Conservation (phyloP, 1,140 invertebrate species). For the Linepithema humile region DNA sequence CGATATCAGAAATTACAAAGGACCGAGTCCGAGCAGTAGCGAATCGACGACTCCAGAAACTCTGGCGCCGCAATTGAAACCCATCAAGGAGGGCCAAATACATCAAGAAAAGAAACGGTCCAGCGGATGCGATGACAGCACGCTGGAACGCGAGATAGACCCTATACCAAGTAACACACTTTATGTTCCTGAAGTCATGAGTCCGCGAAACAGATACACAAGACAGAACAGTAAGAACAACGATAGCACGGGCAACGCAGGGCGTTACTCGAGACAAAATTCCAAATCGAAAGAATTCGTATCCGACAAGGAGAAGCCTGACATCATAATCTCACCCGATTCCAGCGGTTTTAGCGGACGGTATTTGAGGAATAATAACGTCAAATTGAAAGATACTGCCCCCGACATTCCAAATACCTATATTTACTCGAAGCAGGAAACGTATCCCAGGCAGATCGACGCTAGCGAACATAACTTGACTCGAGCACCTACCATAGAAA, state of each 20-base stretch:
- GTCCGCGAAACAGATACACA: constrained; percentile 62
- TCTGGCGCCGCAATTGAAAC: constrained; percentile 82
- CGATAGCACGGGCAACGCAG: constrained; percentile 22
- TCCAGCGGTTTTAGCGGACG: constrained; percentile 66
- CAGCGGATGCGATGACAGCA: constrained; percentile 80
- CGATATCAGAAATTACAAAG: constrained; percentile 90
- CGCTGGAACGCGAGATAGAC: constrained; percentile 78
- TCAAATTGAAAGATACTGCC: constrained; percentile 63
- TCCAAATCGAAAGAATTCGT: constrained; percentile 69
- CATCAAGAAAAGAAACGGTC: constrained; percentile 80
- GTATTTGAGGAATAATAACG: constrained; percentile 68
- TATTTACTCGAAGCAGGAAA: constrained; percentile 43
- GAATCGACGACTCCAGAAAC: constrained; percentile 87
- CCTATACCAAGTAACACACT: constrained; percentile 46
- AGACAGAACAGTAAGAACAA: constrained; percentile 69
- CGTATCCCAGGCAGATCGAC: constrained; percentile 46
- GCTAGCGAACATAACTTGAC: constrained; percentile 34
- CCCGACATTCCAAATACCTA: constrained; percentile 26
- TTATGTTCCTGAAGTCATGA: constrained; percentile 66
- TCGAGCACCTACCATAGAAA: constrained; percentile 65
- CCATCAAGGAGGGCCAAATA: constrained; percentile 84
- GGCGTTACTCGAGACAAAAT: constrained; percentile 71
- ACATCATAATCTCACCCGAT: constrained; percentile 70
- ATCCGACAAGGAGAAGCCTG: constrained; percentile 64
- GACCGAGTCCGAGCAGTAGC: constrained; percentile 86